Evolutionary conservation across 2,113 vertebrate genomes (phyloP).

Genomic region (Heteronetta atricapilla): DNA sequence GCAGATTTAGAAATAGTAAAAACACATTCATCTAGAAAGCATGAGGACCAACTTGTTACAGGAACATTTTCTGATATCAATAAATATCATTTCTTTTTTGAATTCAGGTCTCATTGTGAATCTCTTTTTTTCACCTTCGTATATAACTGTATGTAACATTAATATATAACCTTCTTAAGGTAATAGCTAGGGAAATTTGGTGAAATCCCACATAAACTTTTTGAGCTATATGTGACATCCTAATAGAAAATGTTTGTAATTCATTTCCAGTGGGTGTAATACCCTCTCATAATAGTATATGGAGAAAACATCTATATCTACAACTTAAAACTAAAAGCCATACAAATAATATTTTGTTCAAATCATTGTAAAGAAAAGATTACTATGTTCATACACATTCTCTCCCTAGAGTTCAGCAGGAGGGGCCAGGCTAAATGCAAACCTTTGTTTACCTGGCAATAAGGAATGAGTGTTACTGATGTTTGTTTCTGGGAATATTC

Average conservation of each 20-base stretch:
- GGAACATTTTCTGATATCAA: not conserved
- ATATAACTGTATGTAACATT: not conserved
- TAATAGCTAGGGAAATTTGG: not conserved
- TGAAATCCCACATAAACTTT: not conserved
- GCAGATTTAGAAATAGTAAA: not conserved
- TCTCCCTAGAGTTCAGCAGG: not conserved
- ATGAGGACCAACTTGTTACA: not conserved
- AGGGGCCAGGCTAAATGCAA: not conserved
- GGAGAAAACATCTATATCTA: not conserved
- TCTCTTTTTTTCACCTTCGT: not conserved
- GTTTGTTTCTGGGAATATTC: not conserved
- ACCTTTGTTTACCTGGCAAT: not conserved
- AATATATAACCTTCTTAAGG: not conserved
- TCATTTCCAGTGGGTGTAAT: not conserved
- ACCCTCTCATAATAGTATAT: not conserved
- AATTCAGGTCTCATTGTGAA: not conserved
- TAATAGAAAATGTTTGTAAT: not conserved
- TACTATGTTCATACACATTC: accelerated
- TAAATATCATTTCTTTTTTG: not conserved
- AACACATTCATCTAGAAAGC: not conserved
- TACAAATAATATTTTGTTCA: not conserved
- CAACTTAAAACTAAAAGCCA: not conserved
- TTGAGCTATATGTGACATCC: not conserved
- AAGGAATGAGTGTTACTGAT: not conserved
- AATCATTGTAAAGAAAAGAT: not conserved